phyloP scores from a whole-genome alignment of 2,113 vertebrate genomes.

The Neogale vison region DNA sequence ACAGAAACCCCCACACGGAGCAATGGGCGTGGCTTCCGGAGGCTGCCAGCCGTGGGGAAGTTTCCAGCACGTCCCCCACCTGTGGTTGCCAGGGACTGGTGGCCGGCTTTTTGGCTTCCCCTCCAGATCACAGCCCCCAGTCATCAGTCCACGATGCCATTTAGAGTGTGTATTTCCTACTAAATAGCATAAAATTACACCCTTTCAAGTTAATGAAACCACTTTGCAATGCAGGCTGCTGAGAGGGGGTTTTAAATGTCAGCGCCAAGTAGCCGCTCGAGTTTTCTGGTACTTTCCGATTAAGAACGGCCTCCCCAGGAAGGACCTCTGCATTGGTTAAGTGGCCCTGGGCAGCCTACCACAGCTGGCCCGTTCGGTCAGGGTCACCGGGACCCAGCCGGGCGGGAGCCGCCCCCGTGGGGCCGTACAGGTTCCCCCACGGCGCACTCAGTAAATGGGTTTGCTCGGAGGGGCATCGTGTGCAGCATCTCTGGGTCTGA shows the following conservation, averaged over 20 bases:
- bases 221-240: constrained; percentile 59
- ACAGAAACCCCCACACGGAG: accelerated
- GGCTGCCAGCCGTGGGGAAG: not conserved
- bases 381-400: not conserved
- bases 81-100: accelerated
- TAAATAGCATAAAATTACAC: constrained; percentile 79
- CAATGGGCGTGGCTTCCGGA: accelerated
- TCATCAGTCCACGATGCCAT: not conserved
- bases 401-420: not conserved
- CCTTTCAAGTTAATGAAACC: constrained; percentile 79
- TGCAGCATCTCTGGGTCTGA: accelerated
- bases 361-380: accelerated
- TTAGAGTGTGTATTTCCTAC: constrained; percentile 72
- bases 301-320: not conserved
- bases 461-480: accelerated
- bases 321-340: not conserved
- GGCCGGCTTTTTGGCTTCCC: not conserved
- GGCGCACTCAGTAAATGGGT: accelerated
- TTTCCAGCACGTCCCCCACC: not conserved
- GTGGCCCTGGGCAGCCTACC: not conserved
- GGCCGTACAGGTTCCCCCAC: accelerated
- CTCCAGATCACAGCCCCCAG: not conserved
- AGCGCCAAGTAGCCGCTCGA: constrained; percentile 46
- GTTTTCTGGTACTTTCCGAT: constrained; percentile 34
- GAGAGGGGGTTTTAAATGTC: constrained; percentile 72